Percentiles rank a stretch among this genome's conserved stretches.
These are phyloP conservation scores for Andrena minutula DNA, from an alignment of 2,888 invertebrate species.

Conservation along the genomic window DNA sequence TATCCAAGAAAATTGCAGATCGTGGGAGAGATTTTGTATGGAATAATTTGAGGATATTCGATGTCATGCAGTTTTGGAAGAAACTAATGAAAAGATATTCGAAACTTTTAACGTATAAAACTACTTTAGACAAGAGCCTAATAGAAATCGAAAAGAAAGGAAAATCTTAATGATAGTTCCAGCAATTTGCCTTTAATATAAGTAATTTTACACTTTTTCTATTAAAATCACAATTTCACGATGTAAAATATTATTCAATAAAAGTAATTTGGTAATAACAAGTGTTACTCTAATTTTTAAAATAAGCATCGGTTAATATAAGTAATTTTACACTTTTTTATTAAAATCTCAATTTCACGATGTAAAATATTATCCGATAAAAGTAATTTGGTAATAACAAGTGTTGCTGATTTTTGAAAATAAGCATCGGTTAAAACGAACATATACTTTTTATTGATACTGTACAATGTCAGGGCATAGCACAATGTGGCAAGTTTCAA, in stretches of 20 bases:
- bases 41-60: conserved; percentile 92
- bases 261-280: conserved; percentile 44
- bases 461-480: conserved; percentile 69
- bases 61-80: conserved; percentile 95
- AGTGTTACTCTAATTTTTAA: conserved; percentile 25
- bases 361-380: conserved; percentile 46
- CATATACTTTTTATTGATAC: conserved; percentile 62
- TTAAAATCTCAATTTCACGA: conserved; percentile 38
- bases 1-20: conserved; percentile 92
- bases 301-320: conserved; percentile 53
- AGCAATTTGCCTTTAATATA: conserved; percentile 29
- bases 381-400: conserved; percentile 41
- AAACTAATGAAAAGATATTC: conserved; percentile 91
- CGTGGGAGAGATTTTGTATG: conserved; percentile 94
- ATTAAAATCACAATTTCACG: conserved; percentile 38
- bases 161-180: conserved; percentile 16
- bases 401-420: conserved; percentile 27
- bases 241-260: conserved; percentile 45
- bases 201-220: conserved; percentile 51
- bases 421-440: conserved; percentile 61
- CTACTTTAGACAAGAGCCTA: conserved; percentile 87
- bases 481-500: conserved; percentile 73
- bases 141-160: conserved; percentile 84
- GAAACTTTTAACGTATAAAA: conserved; percentile 90
- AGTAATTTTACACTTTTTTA: conserved; percentile 37